These are phyloP conservation scores for Callithrix jacchus DNA, from an alignment of 2,113 vertebrate genomes.

Conservation along the genomic window DNA sequence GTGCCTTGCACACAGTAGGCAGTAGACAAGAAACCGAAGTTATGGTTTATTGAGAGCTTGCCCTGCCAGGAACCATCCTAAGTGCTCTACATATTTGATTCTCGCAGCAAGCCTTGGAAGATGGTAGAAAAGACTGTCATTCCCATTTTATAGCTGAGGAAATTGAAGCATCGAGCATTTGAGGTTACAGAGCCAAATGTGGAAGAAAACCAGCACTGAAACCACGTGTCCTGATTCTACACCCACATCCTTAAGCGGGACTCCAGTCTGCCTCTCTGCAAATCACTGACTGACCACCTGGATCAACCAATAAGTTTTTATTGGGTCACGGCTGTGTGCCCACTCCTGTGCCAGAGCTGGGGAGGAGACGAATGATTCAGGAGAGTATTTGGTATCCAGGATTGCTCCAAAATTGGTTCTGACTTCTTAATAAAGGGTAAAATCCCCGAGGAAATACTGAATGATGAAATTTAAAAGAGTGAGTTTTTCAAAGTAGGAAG, in stretches of 20 bases:
- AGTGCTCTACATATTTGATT: background rate
- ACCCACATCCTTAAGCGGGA: accelerated
- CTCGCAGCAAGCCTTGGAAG: background rate
- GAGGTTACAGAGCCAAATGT: background rate
- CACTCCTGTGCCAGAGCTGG: background rate
- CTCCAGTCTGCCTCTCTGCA: background rate
- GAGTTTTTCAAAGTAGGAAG: constrained; percentile 76
- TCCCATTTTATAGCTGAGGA: background rate
- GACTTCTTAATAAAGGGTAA: constrained; percentile 75
- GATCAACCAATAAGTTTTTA: background rate
- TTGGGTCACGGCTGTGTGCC: background rate
- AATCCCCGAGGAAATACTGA: constrained; percentile 58
- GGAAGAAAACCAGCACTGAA: background rate
- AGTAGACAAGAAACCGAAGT: background rate
- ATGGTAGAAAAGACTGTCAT: background rate
- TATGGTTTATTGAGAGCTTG: background rate
- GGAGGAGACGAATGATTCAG: constrained; percentile 53
- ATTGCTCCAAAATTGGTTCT: constrained; percentile 77
- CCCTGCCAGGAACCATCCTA: background rate
- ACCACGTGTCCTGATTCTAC: accelerated
- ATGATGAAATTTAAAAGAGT: constrained; percentile 77
- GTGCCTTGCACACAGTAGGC: background rate
- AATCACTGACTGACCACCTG: background rate
- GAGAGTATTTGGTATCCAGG: constrained; percentile 62
- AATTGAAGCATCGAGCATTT: background rate